phyloP scores from a whole-genome alignment of 1,140 invertebrate genomes.

The Scylla paramamosain region DNA sequence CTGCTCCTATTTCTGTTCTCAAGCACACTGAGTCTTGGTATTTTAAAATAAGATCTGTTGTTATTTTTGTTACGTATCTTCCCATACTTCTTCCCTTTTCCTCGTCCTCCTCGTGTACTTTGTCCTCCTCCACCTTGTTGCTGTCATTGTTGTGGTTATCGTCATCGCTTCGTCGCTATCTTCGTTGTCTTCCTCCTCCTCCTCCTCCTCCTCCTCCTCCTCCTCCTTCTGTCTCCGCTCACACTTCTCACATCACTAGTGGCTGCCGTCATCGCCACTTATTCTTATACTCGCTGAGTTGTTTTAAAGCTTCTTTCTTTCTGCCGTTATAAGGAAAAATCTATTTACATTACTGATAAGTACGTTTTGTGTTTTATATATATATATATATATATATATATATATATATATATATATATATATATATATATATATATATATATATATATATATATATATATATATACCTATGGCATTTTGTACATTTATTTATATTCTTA shows the following conservation, averaged over 20 bases:
- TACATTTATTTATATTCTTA: too few relatives aligned
- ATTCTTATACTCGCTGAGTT: too few relatives aligned
- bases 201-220: too few relatives aligned
- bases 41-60: background rate
- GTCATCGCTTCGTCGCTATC: background rate
- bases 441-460: slow-evolving; percentile 32
- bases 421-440: slow-evolving; percentile 32
- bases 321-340: too few relatives aligned
- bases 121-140: background rate
- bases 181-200: background rate
- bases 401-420: slow-evolving; percentile 47
- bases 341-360: too few relatives aligned
- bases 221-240: too few relatives aligned
- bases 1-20: background rate
- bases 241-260: too few relatives aligned
- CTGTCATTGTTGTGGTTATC: background rate
- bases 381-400: slow-evolving; percentile 48
- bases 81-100: too few relatives aligned
- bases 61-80: background rate
- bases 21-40: too few relatives aligned
- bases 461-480: background rate
- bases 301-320: too few relatives aligned
- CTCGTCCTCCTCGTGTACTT: too few relatives aligned
- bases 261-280: too few relatives aligned
- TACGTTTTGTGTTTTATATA: background rate